Conservation (phyloP, 2,888 invertebrate genomes). For the Clunio marinus region DNA sequence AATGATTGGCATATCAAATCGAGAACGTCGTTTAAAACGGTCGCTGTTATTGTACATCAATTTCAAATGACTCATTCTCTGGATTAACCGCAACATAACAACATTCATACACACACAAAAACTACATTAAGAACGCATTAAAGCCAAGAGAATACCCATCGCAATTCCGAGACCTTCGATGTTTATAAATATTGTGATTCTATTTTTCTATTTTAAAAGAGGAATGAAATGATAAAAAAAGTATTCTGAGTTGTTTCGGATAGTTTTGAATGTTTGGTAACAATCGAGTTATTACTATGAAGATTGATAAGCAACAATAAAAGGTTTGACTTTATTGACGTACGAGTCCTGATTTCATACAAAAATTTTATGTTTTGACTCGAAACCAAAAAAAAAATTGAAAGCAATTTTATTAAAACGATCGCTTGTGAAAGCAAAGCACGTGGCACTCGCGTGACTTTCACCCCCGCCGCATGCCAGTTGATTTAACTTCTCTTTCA, state of each 20-base stretch:
- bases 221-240: no score
- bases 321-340: background rate
- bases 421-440: slow-evolving; percentile 13
- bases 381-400: background rate
- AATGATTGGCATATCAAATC: slow-evolving; percentile 26
- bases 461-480: slow-evolving; percentile 5
- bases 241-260: no score
- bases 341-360: background rate
- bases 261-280: no score
- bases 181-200: no score
- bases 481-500: slow-evolving; percentile 7
- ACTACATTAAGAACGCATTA: slow-evolving; percentile 19
- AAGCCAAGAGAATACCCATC: no score
- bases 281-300: no score
- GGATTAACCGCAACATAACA: background rate
- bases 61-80: background rate
- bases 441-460: slow-evolving; percentile 17
- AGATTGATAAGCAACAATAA: no score
- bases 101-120: no score
- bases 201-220: no score
- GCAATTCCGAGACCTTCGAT: no score
- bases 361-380: background rate
- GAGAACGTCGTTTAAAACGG: background rate
- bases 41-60: background rate
- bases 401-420: slow-evolving; percentile 24